Percentiles rank a stretch among this genome's conserved stretches.
phyloP scores from a whole-genome alignment of 1,140 invertebrate species.

The Stegodyphus dumicola region DNA sequence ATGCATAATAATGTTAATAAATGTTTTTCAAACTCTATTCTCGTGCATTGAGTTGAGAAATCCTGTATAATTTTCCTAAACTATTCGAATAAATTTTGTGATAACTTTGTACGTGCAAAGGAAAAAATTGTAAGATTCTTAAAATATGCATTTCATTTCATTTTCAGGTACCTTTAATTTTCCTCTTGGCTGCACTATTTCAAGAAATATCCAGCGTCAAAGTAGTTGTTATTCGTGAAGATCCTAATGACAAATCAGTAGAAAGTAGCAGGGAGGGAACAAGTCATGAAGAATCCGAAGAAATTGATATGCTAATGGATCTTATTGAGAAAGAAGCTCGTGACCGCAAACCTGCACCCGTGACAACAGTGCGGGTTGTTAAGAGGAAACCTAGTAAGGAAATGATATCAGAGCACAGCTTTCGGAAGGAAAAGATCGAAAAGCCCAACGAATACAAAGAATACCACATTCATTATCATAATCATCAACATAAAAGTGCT shows the following conservation, averaged over 20 bases:
- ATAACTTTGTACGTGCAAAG: too few relatives aligned
- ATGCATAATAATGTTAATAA: too few relatives aligned
- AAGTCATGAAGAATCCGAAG: slow-evolving; percentile 20
- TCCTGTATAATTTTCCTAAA: too few relatives aligned
- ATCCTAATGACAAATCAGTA: slow-evolving; percentile 11
- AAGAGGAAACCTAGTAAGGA: not conserved
- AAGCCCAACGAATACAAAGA: slow-evolving; percentile 14
- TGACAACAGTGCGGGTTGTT: not conserved
- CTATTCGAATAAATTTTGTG: too few relatives aligned
- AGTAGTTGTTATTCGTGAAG: slow-evolving; percentile 32
- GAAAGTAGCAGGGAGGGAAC: not conserved
- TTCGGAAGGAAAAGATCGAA: slow-evolving; percentile 7
- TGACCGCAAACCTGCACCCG: not conserved
- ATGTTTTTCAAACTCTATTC: too few relatives aligned
- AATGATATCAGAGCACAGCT: not conserved
- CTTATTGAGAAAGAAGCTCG: slow-evolving; percentile 19
- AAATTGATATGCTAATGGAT: slow-evolving; percentile 40
- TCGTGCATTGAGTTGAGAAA: too few relatives aligned
- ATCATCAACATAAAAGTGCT: slow-evolving; percentile 31
- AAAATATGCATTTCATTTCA: not conserved
- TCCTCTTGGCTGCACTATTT: not conserved
- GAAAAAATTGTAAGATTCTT: too few relatives aligned
- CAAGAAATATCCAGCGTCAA: not conserved
- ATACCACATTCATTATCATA: slow-evolving; percentile 51
- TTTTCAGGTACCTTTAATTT: not conserved